phyloP scores from a whole-genome alignment of 2,113 vertebrate genomes.

The Setophaga petechia region DNA sequence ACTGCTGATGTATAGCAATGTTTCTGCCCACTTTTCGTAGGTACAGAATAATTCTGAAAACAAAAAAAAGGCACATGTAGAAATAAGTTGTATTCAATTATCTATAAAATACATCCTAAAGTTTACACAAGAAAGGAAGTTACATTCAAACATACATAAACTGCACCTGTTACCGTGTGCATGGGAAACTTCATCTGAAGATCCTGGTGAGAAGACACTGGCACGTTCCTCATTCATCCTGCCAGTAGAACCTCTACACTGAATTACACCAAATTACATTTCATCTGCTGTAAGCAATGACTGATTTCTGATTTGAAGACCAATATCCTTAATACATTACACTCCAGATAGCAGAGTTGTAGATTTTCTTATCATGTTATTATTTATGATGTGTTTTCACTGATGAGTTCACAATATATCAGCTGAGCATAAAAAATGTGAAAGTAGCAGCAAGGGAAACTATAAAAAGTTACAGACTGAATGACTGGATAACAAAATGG shows the following conservation, averaged over 20 bases:
- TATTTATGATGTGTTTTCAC: background rate
- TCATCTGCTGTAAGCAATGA: background rate
- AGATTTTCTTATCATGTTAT: background rate
- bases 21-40: background rate
- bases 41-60: slow-evolving; percentile 13
- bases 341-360: background rate
- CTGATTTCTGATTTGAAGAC: background rate
- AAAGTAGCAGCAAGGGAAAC: background rate
- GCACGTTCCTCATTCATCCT: background rate
- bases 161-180: background rate
- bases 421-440: background rate
- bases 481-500: background rate
- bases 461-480: background rate
- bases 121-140: background rate
- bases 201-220: background rate
- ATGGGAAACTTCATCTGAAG: background rate
- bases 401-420: background rate
- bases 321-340: background rate
- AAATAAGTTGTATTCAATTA: background rate
- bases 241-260: background rate
- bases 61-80: background rate
- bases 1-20: background rate
- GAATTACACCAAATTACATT: background rate
- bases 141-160: background rate
- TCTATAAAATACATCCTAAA: background rate